Evolutionary conservation across 2,113 vertebrate genomes (phyloP), one percentile per base, ranked within the genome.

Genomic region (Heterochromis multidens): DNA sequence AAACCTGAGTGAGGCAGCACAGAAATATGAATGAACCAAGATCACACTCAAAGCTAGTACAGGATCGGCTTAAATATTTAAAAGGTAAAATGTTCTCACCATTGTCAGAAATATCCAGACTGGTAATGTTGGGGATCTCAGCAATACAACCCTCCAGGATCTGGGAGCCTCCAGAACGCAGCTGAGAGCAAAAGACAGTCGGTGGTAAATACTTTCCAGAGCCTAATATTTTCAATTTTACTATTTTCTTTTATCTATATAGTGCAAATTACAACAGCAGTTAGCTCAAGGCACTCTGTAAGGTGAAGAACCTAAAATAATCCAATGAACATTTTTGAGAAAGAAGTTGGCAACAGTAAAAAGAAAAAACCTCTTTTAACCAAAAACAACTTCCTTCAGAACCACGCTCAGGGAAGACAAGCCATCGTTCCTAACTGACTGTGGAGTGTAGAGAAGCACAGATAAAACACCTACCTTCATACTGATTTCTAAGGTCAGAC

Each of bases 51-150:
- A 11, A 33, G 17, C 4, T 33, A 7, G 2, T 0, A 5, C 33
- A 59, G 4, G 1, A 2, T 1, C 19, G 6, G 16, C 19, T 21
- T 2, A 19, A 8, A 77, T 12, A 46, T 1, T 5, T 4, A 2
- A 1, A 17, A 6, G 57, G 3, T 9, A 0, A 35, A 65, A 19
- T 1, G 9, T 63, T 25, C 97, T 95, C 93, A 99, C 98, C 96
- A n/a, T 99, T 99, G 93, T 99, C 99, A 4, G 99, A 99, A 91
- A 99, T 98, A 93, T 99, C 98, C 94, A 99, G 91, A 93, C 97
- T 98, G 89, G 97, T 96, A 92, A 99, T 98, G 92, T 99, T 99
- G 88, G 98, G 98, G 87, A 99, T 97, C 93, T 99, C 99, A 9
- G 99, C 98, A 59, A 99, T 97, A 89, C 99, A 99, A 63, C 98